phyloP scores from a whole-genome alignment of 2,888 invertebrate genomes.

The Sinopyrophorus schimmeli region DNA sequence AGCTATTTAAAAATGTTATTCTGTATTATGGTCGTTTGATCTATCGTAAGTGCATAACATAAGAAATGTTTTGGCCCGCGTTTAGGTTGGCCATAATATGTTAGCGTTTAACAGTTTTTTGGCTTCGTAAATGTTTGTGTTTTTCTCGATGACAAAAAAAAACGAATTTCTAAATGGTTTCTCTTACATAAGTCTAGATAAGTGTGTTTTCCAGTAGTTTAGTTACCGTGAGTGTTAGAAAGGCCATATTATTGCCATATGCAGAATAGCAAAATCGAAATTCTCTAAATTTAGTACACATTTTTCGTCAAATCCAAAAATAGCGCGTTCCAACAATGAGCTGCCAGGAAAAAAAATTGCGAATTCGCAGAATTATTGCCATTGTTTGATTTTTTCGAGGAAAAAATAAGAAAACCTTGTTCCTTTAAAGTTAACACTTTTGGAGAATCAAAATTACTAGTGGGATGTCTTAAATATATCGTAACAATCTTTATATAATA shows the following conservation, averaged over 20 bases:
- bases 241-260: conserved; percentile 50
- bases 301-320: conserved; percentile 28
- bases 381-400: conserved; percentile 19
- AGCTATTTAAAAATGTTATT: conserved; percentile 37
- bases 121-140: conserved; percentile 32
- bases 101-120: conserved; percentile 29
- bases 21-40: conserved; percentile 39
- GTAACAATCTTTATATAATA: conserved; percentile 36
- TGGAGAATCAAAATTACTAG: conserved; percentile 31
- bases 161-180: conserved; percentile 40
- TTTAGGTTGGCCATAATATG: conserved; percentile 19
- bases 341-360: conserved; percentile 16
- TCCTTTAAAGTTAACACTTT: conserved; percentile 14
- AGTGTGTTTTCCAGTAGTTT: conserved; percentile 41
- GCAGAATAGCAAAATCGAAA: conserved; percentile 40
- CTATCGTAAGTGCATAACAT: conserved; percentile 26
- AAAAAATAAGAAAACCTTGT: conserved; percentile 6
- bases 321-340: conserved; percentile 27
- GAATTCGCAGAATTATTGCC: conserved; percentile 26
- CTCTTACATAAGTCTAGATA: conserved; percentile 40
- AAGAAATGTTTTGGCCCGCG: conserved; percentile 22
- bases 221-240: conserved; percentile 37
- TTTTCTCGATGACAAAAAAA: no score
- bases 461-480: conserved; percentile 34
- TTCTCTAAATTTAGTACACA: conserved; percentile 19